Conservation (phyloP, 2,888 invertebrate genomes). For the Elgonia sp. region DNA sequence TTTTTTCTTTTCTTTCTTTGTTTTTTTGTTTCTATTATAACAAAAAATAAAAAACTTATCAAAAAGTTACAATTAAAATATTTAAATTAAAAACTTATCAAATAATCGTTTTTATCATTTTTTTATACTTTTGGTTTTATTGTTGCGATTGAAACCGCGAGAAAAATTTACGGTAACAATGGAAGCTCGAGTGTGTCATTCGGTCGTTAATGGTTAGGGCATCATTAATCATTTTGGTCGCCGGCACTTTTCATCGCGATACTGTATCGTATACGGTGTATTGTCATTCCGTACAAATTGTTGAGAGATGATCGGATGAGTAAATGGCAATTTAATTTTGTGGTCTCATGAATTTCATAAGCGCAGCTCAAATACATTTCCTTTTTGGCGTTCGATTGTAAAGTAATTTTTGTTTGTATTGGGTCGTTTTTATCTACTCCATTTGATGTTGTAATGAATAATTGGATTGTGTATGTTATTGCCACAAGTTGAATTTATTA, state of each 20-base stretch:
- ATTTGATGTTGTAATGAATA: background rate
- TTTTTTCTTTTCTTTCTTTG: too few species aligned
- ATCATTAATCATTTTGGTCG: constrained; percentile 84
- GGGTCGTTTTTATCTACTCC: background rate
- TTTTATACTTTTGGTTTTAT: constrained; percentile 9
- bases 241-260: constrained; percentile 83
- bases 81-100: too few species aligned
- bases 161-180: constrained; percentile 84
- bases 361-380: background rate
- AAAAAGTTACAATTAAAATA: too few species aligned
- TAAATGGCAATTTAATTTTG: constrained; percentile 27
- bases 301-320: constrained; percentile 40
- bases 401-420: constrained; percentile 4
- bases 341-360: constrained; percentile 37
- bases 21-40: too few species aligned
- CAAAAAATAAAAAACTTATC: too few species aligned
- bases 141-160: constrained; percentile 77
- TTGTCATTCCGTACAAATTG: constrained; percentile 48
- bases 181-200: constrained; percentile 85
- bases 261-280: constrained; percentile 59
- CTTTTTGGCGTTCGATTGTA: constrained; percentile 7
- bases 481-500: background rate
- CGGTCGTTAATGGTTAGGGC: constrained; percentile 84
- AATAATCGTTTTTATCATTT: constrained; percentile 1
- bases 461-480: background rate